Conservation (phyloP, 2,888 invertebrate genomes). For the Ornithoptera alexandrae region DNA sequence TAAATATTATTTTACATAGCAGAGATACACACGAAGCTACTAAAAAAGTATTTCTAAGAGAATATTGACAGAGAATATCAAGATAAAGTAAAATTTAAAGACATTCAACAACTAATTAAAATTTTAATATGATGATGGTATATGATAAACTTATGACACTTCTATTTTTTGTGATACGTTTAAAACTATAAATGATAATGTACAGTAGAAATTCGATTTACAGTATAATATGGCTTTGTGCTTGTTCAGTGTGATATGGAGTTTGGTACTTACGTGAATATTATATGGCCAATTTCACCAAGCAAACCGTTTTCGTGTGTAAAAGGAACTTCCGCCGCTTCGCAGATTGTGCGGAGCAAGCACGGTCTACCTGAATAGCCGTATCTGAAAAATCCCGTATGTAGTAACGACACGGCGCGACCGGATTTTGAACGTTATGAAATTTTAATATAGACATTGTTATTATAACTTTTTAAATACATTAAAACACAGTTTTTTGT, state of each 20-base stretch:
- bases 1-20: not conserved
- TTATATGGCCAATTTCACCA: slow-evolving; percentile 86
- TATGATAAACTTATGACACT: no score
- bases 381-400: slow-evolving; percentile 68
- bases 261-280: slow-evolving; percentile 85
- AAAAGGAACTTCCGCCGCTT: slow-evolving; percentile 85
- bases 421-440: not conserved
- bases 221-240: slow-evolving; percentile 21
- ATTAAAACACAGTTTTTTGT: no score
- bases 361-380: slow-evolving; percentile 84
- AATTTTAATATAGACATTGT: not conserved
- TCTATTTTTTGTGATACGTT: no score
- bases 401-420: slow-evolving; percentile 22
- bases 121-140: no score
- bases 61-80: no score
- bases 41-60: no score
- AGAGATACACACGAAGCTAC: no score
- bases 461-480: no score
- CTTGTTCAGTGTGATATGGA: slow-evolving; percentile 49
- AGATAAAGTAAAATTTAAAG: no score
- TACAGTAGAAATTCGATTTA: not conserved
- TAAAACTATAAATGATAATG: no score
- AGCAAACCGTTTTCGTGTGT: slow-evolving; percentile 85
- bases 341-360: slow-evolving; percentile 87
- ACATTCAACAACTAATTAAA: no score